These are phyloP conservation scores for Macquaria australasica DNA, from an alignment of 2,113 vertebrate genomes.

Conservation along the genomic window DNA sequence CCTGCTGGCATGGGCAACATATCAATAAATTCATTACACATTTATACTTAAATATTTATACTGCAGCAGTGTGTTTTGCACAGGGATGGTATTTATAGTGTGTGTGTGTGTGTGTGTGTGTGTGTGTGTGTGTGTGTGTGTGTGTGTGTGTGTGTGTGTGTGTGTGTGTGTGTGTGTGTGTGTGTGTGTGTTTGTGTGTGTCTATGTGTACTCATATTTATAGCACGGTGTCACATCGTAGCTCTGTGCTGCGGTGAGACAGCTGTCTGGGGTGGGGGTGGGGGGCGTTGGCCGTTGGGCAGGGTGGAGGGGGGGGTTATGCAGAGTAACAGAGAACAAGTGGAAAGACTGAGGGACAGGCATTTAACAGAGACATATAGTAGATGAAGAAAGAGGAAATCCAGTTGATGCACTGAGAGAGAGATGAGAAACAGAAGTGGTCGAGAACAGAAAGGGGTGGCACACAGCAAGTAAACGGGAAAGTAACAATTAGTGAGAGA, in stretches of 20 bases:
- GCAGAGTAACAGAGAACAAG: constrained; percentile 71
- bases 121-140: constrained; percentile 48
- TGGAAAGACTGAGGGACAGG: constrained; percentile 53
- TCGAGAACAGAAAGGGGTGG: neutral
- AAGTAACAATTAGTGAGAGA: constrained; percentile 28
- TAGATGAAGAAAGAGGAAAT: constrained; percentile 44
- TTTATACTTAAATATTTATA: constrained; percentile 87
- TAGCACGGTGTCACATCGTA: constrained; percentile 74
- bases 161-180: constrained; percentile 60
- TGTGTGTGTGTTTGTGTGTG: constrained; percentile 55
- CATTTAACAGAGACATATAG: constrained; percentile 53
- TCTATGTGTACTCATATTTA: constrained; percentile 75
- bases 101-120: constrained; percentile 62
- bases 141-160: constrained; percentile 64
- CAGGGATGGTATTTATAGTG: constrained; percentile 79
- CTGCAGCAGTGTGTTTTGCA: constrained; percentile 80
- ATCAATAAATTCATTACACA: constrained; percentile 89
- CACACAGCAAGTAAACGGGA: constrained; percentile 6
- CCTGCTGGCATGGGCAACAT: constrained; percentile 84
- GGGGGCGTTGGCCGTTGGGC: constrained; percentile 55
- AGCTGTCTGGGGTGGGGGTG: constrained; percentile 73
- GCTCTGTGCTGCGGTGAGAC: constrained; percentile 77
- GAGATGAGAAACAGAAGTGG: constrained; percentile 29
- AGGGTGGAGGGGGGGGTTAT: constrained; percentile 24
- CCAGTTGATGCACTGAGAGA: constrained; percentile 27